These are phyloP conservation scores for Clarias gariepinus DNA, from an alignment of 2,113 vertebrate species.

Conservation along the genomic window DNA sequence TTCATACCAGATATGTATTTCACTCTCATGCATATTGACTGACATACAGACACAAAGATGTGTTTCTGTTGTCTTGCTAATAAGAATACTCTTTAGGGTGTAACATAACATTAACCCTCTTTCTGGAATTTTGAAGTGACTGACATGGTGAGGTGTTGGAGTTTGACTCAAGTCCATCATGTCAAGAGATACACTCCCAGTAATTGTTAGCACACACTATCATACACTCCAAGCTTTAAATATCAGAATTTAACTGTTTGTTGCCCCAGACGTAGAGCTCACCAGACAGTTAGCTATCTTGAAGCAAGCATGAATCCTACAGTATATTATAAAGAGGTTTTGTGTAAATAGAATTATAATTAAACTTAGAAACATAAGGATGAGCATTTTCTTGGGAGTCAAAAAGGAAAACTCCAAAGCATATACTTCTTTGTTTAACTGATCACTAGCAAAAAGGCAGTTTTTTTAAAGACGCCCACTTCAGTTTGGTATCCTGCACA, in stretches of 20 bases:
- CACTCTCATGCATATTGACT: not conserved
- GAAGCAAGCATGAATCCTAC: constrained; percentile 4
- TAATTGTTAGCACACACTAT: not conserved
- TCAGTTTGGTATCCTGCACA: not conserved
- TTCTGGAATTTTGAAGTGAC: constrained; percentile 1
- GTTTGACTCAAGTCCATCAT: not conserved
- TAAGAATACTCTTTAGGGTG: not conserved
- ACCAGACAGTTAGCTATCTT: not conserved
- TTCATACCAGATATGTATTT: not conserved
- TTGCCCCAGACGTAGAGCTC: constrained; percentile 28
- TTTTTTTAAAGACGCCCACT: not conserved
- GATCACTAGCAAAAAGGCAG: not conserved
- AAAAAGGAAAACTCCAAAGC: not conserved
- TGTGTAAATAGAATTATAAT: constrained; percentile 38
- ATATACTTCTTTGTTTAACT: not conserved
- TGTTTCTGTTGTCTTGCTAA: not conserved
- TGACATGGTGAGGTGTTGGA: constrained; percentile 18
- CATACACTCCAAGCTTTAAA: not conserved
- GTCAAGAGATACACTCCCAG: constrained; percentile 8
- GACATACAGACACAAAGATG: not conserved
- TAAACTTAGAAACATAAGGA: constrained; percentile 20
- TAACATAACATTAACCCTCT: constrained; percentile 18
- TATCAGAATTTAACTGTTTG: constrained; percentile 7
- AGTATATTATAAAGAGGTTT: constrained; percentile 43
- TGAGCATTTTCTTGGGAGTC: constrained; percentile 7